Evolutionary conservation across 2,113 vertebrate species (phyloP).

Genomic region (Microtus pennsylvanicus): DNA sequence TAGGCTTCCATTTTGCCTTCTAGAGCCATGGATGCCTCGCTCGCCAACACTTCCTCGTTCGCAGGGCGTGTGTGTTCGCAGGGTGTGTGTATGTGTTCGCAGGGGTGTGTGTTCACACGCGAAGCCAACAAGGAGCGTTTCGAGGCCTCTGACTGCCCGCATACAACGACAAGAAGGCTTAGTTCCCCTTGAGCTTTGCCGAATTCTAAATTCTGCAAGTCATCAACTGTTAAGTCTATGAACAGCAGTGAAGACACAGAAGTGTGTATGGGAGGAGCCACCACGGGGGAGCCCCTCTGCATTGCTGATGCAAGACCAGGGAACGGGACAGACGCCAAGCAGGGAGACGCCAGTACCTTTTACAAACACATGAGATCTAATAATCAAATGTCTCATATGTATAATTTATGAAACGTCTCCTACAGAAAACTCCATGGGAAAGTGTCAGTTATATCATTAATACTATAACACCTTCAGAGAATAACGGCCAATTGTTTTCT

Average conservation of each 20-base stretch:
- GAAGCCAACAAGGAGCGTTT: background rate
- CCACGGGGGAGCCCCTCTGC: background rate
- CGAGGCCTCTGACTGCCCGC: slow-evolving; percentile 32
- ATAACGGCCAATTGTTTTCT: slow-evolving; percentile 47
- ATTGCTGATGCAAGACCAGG: background rate
- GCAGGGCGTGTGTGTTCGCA: background rate
- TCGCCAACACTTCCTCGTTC: background rate
- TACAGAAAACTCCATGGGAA: slow-evolving; percentile 39
- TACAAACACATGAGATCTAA: slow-evolving; percentile 20
- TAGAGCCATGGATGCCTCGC: slow-evolving; percentile 1
- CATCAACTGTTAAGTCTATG: slow-evolving; percentile 25
- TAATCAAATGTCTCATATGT: background rate
- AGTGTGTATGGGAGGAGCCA: background rate
- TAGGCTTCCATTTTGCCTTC: background rate
- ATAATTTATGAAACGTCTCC: slow-evolving; percentile 50
- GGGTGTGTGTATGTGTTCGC: background rate
- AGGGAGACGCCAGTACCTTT: background rate
- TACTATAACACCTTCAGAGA: slow-evolving; percentile 53
- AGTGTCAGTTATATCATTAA: slow-evolving; percentile 17
- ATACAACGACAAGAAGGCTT: slow-evolving; percentile 17
- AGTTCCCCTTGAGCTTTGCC: slow-evolving; percentile 38
- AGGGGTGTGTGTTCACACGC: background rate
- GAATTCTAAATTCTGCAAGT: slow-evolving; percentile 58
- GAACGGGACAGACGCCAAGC: background rate
- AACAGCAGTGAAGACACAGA: slow-evolving; percentile 2